Percentiles rank a stretch among this genome's conserved stretches.
These are phyloP conservation scores for Globodera rostochiensis DNA, from an alignment of 1,140 invertebrate genomes.

Conservation along the genomic window DNA sequence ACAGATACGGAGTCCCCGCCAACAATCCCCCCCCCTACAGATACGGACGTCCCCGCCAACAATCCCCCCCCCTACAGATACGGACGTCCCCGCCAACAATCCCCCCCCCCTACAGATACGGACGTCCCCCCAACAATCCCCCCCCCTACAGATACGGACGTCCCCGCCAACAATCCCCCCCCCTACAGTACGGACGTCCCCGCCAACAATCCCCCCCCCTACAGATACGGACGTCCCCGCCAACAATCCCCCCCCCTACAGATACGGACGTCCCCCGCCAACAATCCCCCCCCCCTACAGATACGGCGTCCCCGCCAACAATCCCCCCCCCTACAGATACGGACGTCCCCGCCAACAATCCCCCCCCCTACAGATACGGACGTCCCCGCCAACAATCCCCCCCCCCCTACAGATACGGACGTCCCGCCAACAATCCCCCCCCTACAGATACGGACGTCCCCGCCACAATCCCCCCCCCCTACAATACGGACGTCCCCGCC, in stretches of 20 bases:
- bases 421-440: slow-evolving; percentile 2
- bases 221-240: slow-evolving; percentile 8
- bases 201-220: not conserved
- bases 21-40: not conserved
- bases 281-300: not conserved
- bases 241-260: not conserved
- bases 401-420: not conserved
- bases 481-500: slow-evolving; percentile 8
- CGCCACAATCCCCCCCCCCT: not conserved
- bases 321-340: slow-evolving; percentile 4
- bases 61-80: slow-evolving; percentile 6
- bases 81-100: slow-evolving; percentile 1
- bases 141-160: slow-evolving; percentile 1
- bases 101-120: slow-evolving; percentile 3
- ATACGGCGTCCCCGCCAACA: slow-evolving; percentile 7
- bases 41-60: slow-evolving; percentile 3
- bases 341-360: slow-evolving; percentile 2
- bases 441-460: slow-evolving; percentile 3
- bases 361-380: slow-evolving; percentile 3
- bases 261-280: slow-evolving; percentile 6
- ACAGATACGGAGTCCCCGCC: slow-evolving; percentile 10
- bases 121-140: slow-evolving; percentile 1
- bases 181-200: not conserved
- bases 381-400: slow-evolving; percentile 3
- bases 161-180: slow-evolving; percentile 4